Conservation (phyloP, 2,888 invertebrate species). For the Timandra comae region DNA sequence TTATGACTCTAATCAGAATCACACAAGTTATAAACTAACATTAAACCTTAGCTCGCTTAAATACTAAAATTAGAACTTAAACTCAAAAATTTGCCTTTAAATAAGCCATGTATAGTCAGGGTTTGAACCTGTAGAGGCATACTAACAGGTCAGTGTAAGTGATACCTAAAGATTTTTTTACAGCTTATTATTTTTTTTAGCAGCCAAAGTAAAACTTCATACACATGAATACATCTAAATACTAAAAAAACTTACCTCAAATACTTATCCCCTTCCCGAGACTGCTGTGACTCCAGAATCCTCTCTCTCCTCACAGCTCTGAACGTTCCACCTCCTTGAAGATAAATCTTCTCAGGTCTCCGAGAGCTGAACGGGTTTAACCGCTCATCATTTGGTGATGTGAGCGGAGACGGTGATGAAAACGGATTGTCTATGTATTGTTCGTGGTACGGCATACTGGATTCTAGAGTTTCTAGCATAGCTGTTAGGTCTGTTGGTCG, state of each 20-base stretch:
- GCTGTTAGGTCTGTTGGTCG: slow-evolving; percentile 63
- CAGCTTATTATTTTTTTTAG: too few species aligned
- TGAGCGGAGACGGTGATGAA: slow-evolving; percentile 69
- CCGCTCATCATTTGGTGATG: slow-evolving; percentile 68
- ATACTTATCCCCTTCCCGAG: slow-evolving; percentile 64
- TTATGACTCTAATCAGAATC: too few species aligned
- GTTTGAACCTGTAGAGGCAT: too few species aligned
- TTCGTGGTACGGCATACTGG: slow-evolving; percentile 58
- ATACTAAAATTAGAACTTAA: too few species aligned
- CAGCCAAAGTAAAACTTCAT: too few species aligned
- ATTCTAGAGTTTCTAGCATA: slow-evolving; percentile 64
- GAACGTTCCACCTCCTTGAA: slow-evolving; percentile 71
- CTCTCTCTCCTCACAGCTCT: slow-evolving; percentile 64
- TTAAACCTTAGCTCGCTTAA: too few species aligned
- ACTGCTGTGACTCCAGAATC: slow-evolving; percentile 60
- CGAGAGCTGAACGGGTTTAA: slow-evolving; percentile 50
- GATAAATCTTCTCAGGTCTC: slow-evolving; percentile 64
- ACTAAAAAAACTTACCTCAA: slow-evolving; percentile 56
- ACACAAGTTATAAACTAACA: too few species aligned
- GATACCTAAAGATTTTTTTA: too few species aligned
- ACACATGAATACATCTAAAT: too few species aligned
- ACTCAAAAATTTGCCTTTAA: too few species aligned
- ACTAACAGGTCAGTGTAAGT: too few species aligned
- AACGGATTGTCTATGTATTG: slow-evolving; percentile 73
- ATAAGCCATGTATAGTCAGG: too few species aligned